These are phyloP conservation scores for Danionella cerebrum DNA, from an alignment of 2,113 vertebrate genomes.

Conservation along the genomic window DNA sequence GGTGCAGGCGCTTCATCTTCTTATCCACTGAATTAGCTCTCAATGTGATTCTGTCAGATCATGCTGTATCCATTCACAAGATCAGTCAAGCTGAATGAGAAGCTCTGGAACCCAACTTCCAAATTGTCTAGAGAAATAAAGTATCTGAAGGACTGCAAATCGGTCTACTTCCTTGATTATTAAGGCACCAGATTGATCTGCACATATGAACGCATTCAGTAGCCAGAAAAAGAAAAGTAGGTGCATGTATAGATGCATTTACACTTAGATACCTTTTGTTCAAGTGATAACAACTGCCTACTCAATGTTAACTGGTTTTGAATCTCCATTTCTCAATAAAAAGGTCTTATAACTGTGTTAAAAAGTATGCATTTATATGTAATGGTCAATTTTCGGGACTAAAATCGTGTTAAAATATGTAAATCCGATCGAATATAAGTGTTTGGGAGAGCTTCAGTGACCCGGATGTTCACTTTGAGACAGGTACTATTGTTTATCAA, in stretches of 20 bases:
- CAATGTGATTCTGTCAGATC: not conserved
- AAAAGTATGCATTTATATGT: too few species aligned
- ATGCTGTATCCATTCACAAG: constrained; percentile 9
- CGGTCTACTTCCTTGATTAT: constrained; percentile 19
- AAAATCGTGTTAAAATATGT: too few species aligned
- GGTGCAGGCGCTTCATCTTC: constrained; percentile 7
- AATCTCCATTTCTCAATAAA: too few species aligned
- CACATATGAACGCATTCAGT: not conserved
- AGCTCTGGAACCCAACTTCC: not conserved
- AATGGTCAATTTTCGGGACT: too few species aligned
- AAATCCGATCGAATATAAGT: too few species aligned
- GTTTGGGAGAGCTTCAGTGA: too few species aligned
- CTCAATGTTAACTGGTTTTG: too few species aligned
- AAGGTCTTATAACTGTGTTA: too few species aligned
- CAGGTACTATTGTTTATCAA: too few species aligned
- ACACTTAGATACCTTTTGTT: too few species aligned
- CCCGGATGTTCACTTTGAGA: too few species aligned
- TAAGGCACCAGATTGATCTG: not conserved
- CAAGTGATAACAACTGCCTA: too few species aligned
- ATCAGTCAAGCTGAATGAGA: not conserved
- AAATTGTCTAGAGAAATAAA: constrained; percentile 5
- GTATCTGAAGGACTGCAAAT: constrained; percentile 16
- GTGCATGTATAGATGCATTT: not conserved
- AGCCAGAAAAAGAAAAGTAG: constrained; percentile 5
- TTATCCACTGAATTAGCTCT: constrained; percentile 18